phyloP scores from a whole-genome alignment of 1,140 invertebrate species.

The Zaprionus camerounensis region DNA sequence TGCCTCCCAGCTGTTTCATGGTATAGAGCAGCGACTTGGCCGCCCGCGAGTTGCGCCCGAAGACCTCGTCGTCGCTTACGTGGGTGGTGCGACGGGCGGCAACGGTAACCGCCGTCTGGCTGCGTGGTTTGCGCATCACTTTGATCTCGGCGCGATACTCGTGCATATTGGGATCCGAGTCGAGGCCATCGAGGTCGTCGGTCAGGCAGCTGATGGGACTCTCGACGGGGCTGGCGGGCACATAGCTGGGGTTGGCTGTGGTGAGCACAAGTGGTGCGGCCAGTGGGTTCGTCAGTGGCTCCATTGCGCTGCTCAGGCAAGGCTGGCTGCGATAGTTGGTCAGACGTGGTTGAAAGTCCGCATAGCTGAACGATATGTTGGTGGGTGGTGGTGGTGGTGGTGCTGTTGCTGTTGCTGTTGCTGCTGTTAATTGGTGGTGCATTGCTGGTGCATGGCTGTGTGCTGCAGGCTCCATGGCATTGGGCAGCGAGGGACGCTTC shows the following conservation, averaged over 20 bases:
- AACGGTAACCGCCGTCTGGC: conserved; percentile 86
- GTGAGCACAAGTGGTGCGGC: conserved; percentile 73
- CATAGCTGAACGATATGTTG: conserved; percentile 77
- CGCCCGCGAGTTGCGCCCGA: conserved; percentile 72
- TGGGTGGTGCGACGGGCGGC: conserved; percentile 61
- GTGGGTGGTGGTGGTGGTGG: conserved; percentile 59
- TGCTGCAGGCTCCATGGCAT: conserved; percentile 67
- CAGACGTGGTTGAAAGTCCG: conserved; percentile 57
- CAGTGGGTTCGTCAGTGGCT: conserved; percentile 74
- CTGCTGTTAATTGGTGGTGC: conserved; percentile 6
- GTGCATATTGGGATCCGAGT: conserved; percentile 78
- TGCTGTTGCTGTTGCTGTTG: no score
- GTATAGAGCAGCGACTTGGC: conserved; percentile 73
- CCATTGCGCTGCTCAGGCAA: conserved; percentile 62
- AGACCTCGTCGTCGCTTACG: conserved; percentile 78
- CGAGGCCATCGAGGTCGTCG: conserved; percentile 74
- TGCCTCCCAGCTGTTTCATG: conserved; percentile 69
- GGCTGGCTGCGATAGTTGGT: conserved; percentile 75
- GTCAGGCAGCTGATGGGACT: conserved; percentile 69
- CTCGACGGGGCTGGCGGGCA: conserved; percentile 38
- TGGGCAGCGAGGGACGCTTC: conserved; percentile 79
- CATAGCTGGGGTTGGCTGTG: conserved; percentile 66
- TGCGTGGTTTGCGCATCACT: conserved; percentile 88
- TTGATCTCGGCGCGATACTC: conserved; percentile 87
- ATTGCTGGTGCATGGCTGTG: conserved; percentile 15